Percentiles rank a stretch among this genome's conserved stretches.
Conservation (phyloP, 2,797 vertebrate genomes). For the Dromococcyx pavoninus region DNA sequence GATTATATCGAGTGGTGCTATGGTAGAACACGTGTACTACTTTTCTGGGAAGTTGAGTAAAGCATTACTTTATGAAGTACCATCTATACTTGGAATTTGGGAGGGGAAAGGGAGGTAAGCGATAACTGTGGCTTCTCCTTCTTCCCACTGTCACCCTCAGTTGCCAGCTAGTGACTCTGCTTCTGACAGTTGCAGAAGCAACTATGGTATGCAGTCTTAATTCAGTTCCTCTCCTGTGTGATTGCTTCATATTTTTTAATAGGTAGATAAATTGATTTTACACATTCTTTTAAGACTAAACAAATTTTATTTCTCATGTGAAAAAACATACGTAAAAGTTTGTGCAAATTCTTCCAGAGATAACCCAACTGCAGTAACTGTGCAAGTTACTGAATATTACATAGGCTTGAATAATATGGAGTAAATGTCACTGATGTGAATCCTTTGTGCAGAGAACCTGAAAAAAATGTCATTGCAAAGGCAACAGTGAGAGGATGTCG, state of each 20-base stretch:
- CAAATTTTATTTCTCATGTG: neutral
- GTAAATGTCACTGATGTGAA: neutral
- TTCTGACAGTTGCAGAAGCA: neutral
- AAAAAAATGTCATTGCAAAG: neutral
- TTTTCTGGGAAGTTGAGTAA: neutral
- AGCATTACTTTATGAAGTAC: neutral
- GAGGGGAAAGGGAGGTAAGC: neutral
- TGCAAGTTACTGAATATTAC: neutral
- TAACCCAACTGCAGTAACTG: neutral
- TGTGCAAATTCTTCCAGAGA: neutral
- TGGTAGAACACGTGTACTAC: neutral
- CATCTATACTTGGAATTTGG: neutral
- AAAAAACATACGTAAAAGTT: neutral
- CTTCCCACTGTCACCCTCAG: neutral
- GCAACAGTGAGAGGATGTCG: neutral
- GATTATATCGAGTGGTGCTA: neutral
- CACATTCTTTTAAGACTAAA: neutral
- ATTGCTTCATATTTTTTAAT: neutral
- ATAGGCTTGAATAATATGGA: neutral
- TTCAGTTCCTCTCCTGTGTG: neutral
- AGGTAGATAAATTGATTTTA: neutral
- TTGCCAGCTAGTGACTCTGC: neutral
- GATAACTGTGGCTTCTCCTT: neutral
- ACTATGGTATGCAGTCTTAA: neutral
- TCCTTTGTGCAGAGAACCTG: constrained; percentile 34